These are phyloP conservation scores for Ips nitidus DNA, from an alignment of 1,140 invertebrate species.

Conservation along the genomic window DNA sequence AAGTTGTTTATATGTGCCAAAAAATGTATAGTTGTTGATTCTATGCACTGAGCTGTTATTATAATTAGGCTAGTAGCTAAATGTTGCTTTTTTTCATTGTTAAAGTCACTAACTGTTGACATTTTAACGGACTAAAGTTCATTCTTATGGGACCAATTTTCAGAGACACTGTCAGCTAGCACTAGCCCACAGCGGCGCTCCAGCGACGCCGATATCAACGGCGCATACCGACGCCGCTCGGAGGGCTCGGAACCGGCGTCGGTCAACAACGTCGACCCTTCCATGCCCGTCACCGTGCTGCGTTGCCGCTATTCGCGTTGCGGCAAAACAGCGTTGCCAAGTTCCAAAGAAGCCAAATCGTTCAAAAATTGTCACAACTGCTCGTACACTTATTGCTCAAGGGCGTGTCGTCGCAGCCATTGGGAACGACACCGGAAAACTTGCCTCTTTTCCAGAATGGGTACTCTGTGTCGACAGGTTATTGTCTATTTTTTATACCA, in stretches of 20 bases:
- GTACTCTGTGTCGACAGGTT: conserved; percentile 78
- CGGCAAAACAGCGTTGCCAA: conserved; percentile 57
- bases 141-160: conserved; percentile 27
- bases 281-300: conserved; percentile 53
- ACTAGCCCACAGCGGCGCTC: conserved; percentile 52
- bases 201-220: conserved; percentile 47
- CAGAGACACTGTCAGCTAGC: conserved; percentile 54
- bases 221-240: conserved; percentile 55
- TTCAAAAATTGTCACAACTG: conserved; percentile 87
- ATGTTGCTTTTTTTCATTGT: too few species aligned
- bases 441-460: conserved; percentile 87
- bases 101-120: too few species aligned
- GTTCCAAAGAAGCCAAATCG: conserved; percentile 64
- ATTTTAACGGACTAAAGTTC: too few species aligned
- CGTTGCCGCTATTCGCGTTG: conserved; percentile 79
- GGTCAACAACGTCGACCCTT: conserved; percentile 16
- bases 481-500: background rate
- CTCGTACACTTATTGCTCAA: conserved; percentile 83
- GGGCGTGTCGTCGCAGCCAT: conserved; percentile 79
- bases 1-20: too few species aligned
- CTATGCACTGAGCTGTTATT: too few species aligned
- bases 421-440: conserved; percentile 89
- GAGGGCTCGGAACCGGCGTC: conserved; percentile 56
- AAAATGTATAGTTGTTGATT: too few species aligned
- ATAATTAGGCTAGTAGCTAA: too few species aligned